Conservation (phyloP, 2,888 invertebrate genomes). For the Drosophila ochracea region DNA sequence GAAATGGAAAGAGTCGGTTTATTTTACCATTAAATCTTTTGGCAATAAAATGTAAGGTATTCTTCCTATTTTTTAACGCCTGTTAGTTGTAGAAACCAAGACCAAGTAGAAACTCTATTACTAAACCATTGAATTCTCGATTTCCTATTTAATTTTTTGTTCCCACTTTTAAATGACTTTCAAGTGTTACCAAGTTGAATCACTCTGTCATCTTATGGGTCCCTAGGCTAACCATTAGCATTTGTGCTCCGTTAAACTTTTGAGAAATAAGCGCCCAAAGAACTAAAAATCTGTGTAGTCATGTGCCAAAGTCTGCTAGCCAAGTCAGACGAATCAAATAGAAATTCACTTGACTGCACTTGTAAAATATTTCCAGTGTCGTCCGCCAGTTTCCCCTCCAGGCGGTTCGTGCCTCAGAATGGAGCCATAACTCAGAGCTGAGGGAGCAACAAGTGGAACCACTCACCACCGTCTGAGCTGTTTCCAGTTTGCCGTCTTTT, state of each 20-base stretch:
- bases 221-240: constrained; percentile 53
- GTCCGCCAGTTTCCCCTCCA: constrained; percentile 33
- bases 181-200: neutral
- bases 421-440: constrained; percentile 44
- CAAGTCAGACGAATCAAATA: constrained; percentile 49
- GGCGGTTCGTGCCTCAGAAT: constrained; percentile 28
- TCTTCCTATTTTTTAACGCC: neutral
- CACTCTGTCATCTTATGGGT: constrained; percentile 10
- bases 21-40: neutral
- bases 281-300: constrained; percentile 44
- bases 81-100: neutral
- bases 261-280: constrained; percentile 37
- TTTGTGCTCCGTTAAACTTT: constrained; percentile 44
- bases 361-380: constrained; percentile 57
- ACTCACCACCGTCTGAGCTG: constrained; percentile 9
- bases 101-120: neutral
- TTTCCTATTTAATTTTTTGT: neutral
- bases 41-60: neutral
- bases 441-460: constrained; percentile 49
- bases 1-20: neutral
- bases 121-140: neutral
- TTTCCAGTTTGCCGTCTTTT: constrained; percentile 10
- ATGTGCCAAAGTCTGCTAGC: constrained; percentile 33
- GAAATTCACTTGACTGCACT: constrained; percentile 60
- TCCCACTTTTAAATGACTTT: constrained; percentile 1